phyloP scores from a whole-genome alignment of 2,888 invertebrate genomes.

The Andrena haemorrhoa region DNA sequence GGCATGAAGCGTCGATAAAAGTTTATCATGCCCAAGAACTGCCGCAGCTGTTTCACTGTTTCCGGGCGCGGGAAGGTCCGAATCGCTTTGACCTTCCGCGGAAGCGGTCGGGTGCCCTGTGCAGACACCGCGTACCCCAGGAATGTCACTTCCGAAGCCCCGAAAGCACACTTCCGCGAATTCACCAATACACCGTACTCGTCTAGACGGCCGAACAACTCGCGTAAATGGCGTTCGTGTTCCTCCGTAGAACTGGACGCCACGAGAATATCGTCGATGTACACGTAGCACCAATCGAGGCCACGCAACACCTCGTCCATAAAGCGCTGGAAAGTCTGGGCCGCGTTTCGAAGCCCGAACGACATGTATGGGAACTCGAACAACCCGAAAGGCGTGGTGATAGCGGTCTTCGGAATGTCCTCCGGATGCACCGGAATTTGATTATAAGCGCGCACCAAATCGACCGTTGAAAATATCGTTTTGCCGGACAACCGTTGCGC shows the following conservation, averaged over 20 bases:
- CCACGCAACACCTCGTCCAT: no score
- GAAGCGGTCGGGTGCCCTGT: background rate
- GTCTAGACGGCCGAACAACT: background rate
- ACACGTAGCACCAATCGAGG: no score
- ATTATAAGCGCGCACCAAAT: slow-evolving; percentile 14
- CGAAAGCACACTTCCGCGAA: background rate
- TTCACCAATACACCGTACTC: background rate
- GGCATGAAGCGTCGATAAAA: slow-evolving; percentile 6
- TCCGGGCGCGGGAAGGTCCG: background rate
- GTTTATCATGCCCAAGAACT: slow-evolving; percentile 3
- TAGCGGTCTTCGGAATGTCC: slow-evolving; percentile 2
- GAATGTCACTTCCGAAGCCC: background rate
- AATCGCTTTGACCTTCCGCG: slow-evolving; percentile 5
- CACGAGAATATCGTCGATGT: no score
- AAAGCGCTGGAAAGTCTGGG: background rate
- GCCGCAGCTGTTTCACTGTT: slow-evolving; percentile 1
- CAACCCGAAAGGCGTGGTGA: background rate
- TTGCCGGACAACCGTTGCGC: background rate
- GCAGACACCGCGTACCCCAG: slow-evolving; percentile 1
- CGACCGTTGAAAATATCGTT: background rate
- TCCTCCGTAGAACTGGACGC: no score
- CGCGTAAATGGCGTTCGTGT: background rate
- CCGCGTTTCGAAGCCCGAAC: slow-evolving; percentile 1
- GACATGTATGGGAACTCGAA: slow-evolving; percentile 2
- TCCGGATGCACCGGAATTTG: slow-evolving; percentile 1